Evolutionary conservation across 2,888 invertebrate species (phyloP), one percentile per base, ranked within the genome.

Genomic region (Octonoba sinensis): DNA sequence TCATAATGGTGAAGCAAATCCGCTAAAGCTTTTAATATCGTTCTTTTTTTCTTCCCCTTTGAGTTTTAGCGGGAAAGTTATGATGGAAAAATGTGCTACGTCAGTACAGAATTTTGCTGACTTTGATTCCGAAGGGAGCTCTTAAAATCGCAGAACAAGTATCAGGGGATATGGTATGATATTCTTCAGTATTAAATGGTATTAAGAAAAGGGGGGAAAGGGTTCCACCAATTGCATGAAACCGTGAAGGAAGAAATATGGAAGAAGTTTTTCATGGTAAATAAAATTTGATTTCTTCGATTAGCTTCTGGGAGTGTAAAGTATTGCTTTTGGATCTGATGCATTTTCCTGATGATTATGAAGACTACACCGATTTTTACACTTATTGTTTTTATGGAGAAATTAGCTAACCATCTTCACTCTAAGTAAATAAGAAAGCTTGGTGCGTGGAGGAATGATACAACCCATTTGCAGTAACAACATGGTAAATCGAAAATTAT

Each of bases 71-170:
- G 44, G 24, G 65, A 71, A 77, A 77, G 77, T 77, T 77, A 77
- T 77, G 70, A 71, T 77, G 70, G 77, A 65, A 77, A 76, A 77
- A 71, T 71, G 77, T 77, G 77, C 77, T 27, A 22, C 57, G 65
- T 71, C 65, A 69, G 70, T 62, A 8, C 2, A 12, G 56, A 51
- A 76, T 57, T 76, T 62, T 51, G 77, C 77, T 77, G 77, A 77
- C 57, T 77, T 70, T 36, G 22, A 46, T 16, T 27, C 57, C 57
- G 49, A 4, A 13, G 74, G 65, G 77, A 64, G 36, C 71, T 64
- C 77, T 71, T 70, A 77, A 71, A 77, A 77, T 70, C 64, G 22
- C 57, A 51, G 71, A 22, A 77, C 77, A 71, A 71, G 69, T 69
- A 67, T 76, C 76, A 62, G 24, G 64, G 71, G 70, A 71, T 77